These are phyloP conservation scores for Acleris laterana DNA, from an alignment of 2,888 invertebrate genomes.

Conservation along the genomic window DNA sequence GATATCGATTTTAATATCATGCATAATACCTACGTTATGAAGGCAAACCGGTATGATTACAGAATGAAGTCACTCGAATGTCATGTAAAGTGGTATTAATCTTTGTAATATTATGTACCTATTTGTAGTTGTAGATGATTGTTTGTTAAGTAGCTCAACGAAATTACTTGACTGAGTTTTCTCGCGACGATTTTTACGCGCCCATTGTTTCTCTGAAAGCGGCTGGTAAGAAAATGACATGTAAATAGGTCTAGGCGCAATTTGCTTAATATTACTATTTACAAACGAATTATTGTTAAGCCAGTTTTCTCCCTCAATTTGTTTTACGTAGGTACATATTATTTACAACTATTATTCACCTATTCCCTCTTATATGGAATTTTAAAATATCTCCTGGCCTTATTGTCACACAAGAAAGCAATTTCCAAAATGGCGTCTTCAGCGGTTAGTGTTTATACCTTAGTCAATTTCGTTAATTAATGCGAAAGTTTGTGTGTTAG, in stretches of 20 bases:
- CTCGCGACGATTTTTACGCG: constrained; percentile 4
- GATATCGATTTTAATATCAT: constrained; percentile 24
- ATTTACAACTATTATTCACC: too few species aligned
- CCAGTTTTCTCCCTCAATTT: background rate
- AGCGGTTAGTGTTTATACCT: too few species aligned
- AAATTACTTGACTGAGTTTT: constrained; percentile 3
- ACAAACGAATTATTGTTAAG: constrained; percentile 12
- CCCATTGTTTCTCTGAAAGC: constrained; percentile 13
- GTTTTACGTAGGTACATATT: too few species aligned
- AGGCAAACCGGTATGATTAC: constrained; percentile 22
- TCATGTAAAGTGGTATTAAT: background rate
- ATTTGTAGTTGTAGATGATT: background rate
- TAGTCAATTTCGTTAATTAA: too few species aligned
- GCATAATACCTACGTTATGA: constrained; percentile 11
- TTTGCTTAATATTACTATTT: constrained; percentile 8
- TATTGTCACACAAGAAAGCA: too few species aligned
- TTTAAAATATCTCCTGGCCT: too few species aligned
- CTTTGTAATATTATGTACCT: background rate
- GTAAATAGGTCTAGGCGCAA: constrained; percentile 19
- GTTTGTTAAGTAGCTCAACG: background rate
- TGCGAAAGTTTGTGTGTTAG: too few species aligned
- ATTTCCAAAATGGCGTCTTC: too few species aligned
- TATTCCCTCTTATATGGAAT: too few species aligned
- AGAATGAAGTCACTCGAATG: constrained; percentile 18
- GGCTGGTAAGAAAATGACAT: constrained; percentile 20